phyloP scores from a whole-genome alignment of 1,140 invertebrate genomes.

The Leptopilina boulardi region DNA sequence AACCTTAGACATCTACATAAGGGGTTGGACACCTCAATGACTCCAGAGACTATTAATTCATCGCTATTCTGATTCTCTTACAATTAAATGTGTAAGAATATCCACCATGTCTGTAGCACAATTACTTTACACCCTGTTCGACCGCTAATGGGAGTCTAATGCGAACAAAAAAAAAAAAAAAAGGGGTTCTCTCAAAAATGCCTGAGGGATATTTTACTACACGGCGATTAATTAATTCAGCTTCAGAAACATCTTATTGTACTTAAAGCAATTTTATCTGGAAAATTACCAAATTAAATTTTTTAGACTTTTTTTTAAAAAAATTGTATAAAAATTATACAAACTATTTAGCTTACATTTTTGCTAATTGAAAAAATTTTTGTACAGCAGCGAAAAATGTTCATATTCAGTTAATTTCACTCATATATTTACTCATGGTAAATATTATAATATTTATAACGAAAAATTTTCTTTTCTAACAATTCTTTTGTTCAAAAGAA shows the following conservation, averaged over 20 bases:
- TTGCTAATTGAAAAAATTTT: no score
- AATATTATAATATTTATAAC: no score
- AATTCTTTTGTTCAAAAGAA: no score
- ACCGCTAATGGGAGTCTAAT: slow-evolving; percentile 1
- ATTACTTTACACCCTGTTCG: slow-evolving; percentile 23
- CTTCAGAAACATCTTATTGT: slow-evolving; percentile 7
- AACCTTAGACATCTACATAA: slow-evolving; percentile 29
- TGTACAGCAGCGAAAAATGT: no score
- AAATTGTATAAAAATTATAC: no score
- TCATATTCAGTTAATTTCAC: no score
- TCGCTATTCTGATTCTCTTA: background rate
- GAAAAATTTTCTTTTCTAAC: no score
- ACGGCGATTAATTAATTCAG: slow-evolving; percentile 15
- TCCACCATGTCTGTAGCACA: slow-evolving; percentile 6
- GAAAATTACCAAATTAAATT: background rate
- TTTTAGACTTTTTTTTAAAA: no score
- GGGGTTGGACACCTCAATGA: slow-evolving; percentile 21
- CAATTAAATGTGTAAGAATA: slow-evolving; percentile 9
- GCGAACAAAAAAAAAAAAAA: background rate
- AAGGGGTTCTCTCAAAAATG: background rate
- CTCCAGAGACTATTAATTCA: slow-evolving; percentile 26
- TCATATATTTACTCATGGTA: no score
- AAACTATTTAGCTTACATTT: no score
- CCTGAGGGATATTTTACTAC: background rate
- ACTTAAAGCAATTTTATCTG: background rate